These are phyloP conservation scores for Ectemnius cavifrons DNA, from an alignment of 2,888 invertebrate genomes.

Conservation along the genomic window DNA sequence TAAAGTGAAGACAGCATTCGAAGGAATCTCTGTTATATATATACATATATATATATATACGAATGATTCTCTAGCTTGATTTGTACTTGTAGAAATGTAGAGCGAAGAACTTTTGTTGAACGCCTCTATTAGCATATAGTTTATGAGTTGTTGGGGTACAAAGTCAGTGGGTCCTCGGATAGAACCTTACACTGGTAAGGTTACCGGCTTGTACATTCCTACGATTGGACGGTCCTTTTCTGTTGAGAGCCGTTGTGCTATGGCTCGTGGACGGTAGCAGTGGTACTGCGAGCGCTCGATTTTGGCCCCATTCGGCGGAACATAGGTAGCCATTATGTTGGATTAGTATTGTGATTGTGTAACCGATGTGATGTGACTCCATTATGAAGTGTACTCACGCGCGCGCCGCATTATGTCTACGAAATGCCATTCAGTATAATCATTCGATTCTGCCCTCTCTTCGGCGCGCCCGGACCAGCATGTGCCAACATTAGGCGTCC, in stretches of 20 bases:
- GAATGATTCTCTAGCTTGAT: too few relatives aligned
- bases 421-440: constrained; percentile 58
- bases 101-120: too few relatives aligned
- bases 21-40: too few relatives aligned
- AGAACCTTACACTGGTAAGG: too few relatives aligned
- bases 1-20: too few relatives aligned
- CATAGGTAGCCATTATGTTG: constrained; percentile 72
- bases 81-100: too few relatives aligned
- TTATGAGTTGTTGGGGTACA: too few relatives aligned
- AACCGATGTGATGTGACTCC: constrained; percentile 77
- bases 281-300: constrained; percentile 36
- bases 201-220: too few relatives aligned
- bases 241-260: constrained; percentile 35
- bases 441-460: constrained; percentile 36
- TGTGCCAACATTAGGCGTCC: constrained; percentile 67
- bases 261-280: constrained; percentile 45
- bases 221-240: constrained; percentile 35
- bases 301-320: constrained; percentile 49
- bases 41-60: too few relatives aligned
- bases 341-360: constrained; percentile 78
- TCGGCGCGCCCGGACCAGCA: constrained; percentile 31
- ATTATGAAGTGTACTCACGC: constrained; percentile 69
- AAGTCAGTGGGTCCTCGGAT: too few relatives aligned
- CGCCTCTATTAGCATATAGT: too few relatives aligned
- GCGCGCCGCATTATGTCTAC: constrained; percentile 62